A percentile compares a stretch with the other conserved stretches of the same genome.
These are phyloP conservation scores for Dendrolimus kikuchii DNA, from an alignment of 1,140 invertebrate species.

Conservation along the genomic window DNA sequence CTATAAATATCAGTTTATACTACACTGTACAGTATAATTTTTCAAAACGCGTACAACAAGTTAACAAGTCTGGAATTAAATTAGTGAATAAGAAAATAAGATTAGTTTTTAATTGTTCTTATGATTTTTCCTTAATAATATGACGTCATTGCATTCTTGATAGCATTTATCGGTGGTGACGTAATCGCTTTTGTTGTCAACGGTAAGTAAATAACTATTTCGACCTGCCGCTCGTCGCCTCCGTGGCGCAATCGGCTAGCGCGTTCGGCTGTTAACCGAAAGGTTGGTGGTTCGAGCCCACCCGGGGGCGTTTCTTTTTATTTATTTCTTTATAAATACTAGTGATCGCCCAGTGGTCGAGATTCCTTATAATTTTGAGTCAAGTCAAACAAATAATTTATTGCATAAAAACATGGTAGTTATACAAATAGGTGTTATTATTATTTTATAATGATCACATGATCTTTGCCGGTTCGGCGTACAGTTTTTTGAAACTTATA, in stretches of 20 bases:
- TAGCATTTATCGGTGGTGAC: too few relatives aligned
- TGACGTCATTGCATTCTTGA: background rate
- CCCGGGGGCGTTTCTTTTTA: conserved; percentile 38
- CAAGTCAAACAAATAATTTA: too few relatives aligned
- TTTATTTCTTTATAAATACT: conserved; percentile 10
- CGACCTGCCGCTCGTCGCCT: conserved; percentile 21
- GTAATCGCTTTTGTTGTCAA: background rate
- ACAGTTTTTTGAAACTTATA: too few relatives aligned
- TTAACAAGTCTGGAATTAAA: too few relatives aligned
- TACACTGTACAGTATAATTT: too few relatives aligned
- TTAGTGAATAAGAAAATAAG: too few relatives aligned
- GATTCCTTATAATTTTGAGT: background rate
- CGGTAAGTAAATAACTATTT: conserved; percentile 13
- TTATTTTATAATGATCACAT: too few relatives aligned
- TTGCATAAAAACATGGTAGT: too few relatives aligned
- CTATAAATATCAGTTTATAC: background rate
- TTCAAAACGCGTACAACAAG: too few relatives aligned
- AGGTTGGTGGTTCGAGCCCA: conserved; percentile 51
- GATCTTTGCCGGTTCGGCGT: too few relatives aligned
- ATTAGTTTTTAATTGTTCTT: too few relatives aligned
- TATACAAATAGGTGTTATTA: too few relatives aligned
- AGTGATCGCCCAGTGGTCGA: background rate
- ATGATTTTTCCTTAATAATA: background rate
- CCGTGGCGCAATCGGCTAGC: conserved; percentile 49
- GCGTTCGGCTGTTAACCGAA: conserved; percentile 54